Percentiles rank a stretch among this genome's conserved stretches.
Conservation (phyloP, 1,140 invertebrate species). For the Lanistes nyassanus region DNA sequence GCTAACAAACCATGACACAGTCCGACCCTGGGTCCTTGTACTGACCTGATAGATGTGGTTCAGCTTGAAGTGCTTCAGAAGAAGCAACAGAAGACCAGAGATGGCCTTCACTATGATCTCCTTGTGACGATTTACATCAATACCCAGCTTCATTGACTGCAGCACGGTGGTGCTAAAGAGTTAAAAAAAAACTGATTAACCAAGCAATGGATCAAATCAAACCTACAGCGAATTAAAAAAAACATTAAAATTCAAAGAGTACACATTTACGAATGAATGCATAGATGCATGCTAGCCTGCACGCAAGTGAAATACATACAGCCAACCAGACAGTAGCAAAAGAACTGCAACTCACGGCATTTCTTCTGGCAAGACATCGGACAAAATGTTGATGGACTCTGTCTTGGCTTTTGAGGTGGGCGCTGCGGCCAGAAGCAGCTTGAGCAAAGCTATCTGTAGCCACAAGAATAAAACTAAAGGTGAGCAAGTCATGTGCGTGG, state of each 20-base stretch:
- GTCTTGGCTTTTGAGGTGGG: slow-evolving; percentile 98
- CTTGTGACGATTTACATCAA: slow-evolving; percentile 98
- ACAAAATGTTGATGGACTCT: slow-evolving; percentile 98
- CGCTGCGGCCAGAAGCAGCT: slow-evolving; percentile 95
- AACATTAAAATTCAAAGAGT: no score
- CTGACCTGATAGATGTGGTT: slow-evolving; percentile 90
- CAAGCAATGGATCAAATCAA: no score
- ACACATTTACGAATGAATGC: no score
- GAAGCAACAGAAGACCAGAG: slow-evolving; percentile 89
- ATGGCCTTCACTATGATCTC: slow-evolving; percentile 99
- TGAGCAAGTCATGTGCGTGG: neutral
- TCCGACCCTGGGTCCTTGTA: no score
- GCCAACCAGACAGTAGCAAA: neutral
- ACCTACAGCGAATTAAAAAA: no score
- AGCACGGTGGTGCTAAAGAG: slow-evolving; percentile 84
- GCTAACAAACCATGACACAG: no score
- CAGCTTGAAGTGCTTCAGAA: slow-evolving; percentile 98
- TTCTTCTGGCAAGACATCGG: slow-evolving; percentile 95
- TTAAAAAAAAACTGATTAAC: no score
- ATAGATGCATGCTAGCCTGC: neutral
- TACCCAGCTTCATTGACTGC: slow-evolving; percentile 96
- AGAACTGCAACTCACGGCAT: slow-evolving; percentile 79
- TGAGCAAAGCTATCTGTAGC: slow-evolving; percentile 87
- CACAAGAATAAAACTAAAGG: neutral
- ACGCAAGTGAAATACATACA: neutral